These are phyloP conservation scores for Conomelus anceps DNA, from an alignment of 2,888 invertebrate genomes.

Conservation along the genomic window DNA sequence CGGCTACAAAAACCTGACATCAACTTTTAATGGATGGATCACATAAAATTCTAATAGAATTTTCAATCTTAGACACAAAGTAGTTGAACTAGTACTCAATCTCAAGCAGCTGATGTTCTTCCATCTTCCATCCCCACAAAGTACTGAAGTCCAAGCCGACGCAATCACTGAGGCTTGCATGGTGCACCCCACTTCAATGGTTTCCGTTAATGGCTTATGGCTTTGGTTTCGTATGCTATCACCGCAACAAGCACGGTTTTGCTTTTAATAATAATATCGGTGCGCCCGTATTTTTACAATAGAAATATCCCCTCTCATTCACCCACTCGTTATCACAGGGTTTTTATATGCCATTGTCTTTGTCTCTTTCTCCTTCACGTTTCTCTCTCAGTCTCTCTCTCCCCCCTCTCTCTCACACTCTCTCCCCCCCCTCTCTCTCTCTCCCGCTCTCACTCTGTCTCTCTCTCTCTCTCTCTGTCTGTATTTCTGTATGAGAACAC, in stretches of 20 bases:
- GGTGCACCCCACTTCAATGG: neutral
- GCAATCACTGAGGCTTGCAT: neutral
- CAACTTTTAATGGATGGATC: no score
- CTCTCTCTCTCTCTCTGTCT: neutral
- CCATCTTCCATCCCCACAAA: neutral
- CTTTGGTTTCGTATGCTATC: neutral
- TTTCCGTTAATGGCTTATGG: slow-evolving; percentile 1
- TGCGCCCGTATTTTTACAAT: neutral
- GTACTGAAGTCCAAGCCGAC: neutral
- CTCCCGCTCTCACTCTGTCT: neutral
- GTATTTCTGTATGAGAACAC: neutral
- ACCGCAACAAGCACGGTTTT: slow-evolving; percentile 6
- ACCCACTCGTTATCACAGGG: neutral
- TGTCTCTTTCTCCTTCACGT: neutral
- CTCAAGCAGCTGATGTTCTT: neutral
- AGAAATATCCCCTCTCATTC: neutral
- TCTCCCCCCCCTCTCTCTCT: neutral
- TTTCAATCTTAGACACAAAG: neutral
- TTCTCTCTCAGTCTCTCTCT: neutral
- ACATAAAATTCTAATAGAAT: no score
- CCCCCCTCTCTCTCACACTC: neutral
- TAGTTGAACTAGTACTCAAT: neutral
- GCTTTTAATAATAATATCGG: slow-evolving; percentile 5
- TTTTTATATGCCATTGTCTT: neutral
- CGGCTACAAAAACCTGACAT: no score